Evolutionary conservation across 2,113 vertebrate species (phyloP).

Genomic region (Dunckerocampus dactyliophorus): DNA sequence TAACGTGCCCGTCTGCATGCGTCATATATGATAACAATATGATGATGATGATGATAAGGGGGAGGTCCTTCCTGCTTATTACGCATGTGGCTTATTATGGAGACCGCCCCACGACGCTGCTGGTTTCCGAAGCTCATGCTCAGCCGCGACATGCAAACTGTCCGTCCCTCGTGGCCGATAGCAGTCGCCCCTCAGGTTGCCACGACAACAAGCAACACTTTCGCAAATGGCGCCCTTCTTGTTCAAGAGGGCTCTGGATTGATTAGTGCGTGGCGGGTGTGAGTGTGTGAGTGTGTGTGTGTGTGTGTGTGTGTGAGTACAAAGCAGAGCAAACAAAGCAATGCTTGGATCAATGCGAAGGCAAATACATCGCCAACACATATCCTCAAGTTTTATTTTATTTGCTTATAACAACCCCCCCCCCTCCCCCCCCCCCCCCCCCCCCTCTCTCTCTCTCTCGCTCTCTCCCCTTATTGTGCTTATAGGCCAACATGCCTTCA

Average conservation of each 20-base stretch:
- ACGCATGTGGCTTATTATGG: conserved; percentile 29
- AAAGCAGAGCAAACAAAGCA: conserved; percentile 22
- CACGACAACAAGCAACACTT: conserved; percentile 15
- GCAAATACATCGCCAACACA: not conserved
- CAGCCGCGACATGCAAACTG: not conserved
- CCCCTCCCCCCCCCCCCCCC: too few species aligned
- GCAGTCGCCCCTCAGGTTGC: conserved; percentile 13
- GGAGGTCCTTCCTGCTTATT: conserved; percentile 10
- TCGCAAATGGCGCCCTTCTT: not conserved
- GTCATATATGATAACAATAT: too few species aligned
- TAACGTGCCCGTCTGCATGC: too few species aligned
- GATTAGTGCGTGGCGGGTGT: conserved; percentile 18
- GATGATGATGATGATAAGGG: conserved; percentile 14
- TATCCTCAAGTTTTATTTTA: not conserved
- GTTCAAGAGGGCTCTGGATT: conserved; percentile 10
- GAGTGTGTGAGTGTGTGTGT: not conserved
- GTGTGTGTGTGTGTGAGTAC: conserved; percentile 9
- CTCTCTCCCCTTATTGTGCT: too few species aligned
- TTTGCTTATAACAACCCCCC: not conserved
- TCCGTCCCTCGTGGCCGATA: not conserved
- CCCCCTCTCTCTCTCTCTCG: too few species aligned
- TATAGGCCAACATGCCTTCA: too few species aligned
- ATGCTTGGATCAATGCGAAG: conserved; percentile 17
- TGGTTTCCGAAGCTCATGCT: not conserved
- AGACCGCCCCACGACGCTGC: not conserved